Percentiles rank a stretch among this genome's conserved stretches.
These are phyloP conservation scores for Trachelus tabidus DNA, from an alignment of 2,888 invertebrate species.

Conservation along the genomic window DNA sequence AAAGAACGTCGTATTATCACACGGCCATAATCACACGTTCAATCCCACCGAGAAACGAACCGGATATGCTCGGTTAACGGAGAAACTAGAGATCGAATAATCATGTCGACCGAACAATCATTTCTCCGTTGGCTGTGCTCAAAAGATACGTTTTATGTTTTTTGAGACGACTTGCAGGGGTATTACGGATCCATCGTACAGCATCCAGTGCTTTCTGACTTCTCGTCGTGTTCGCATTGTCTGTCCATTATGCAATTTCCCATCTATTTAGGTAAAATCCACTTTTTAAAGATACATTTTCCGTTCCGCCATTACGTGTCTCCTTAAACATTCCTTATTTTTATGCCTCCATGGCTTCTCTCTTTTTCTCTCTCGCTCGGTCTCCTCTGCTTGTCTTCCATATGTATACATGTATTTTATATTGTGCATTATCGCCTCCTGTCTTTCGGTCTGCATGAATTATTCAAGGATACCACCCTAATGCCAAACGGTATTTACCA, in stretches of 20 bases:
- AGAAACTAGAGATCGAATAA: constrained; percentile 50
- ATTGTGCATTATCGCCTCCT: constrained; percentile 11
- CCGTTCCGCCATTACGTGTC: too few species aligned
- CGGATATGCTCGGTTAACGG: constrained; percentile 57
- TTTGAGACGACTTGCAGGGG: too few species aligned
- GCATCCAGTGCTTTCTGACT: not conserved
- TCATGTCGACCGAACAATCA: constrained; percentile 30
- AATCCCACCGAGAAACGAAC: constrained; percentile 34
- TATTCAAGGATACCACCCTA: constrained; percentile 41
- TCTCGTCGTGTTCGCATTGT: too few species aligned
- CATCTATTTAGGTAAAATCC: too few species aligned
- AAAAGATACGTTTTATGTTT: not conserved
- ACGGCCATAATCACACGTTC: constrained; percentile 4
- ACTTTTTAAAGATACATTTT: too few species aligned
- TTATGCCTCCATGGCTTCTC: too few species aligned
- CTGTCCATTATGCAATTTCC: too few species aligned
- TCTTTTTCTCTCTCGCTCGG: too few species aligned
- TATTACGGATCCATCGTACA: too few species aligned
- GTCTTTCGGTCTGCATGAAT: constrained; percentile 45
- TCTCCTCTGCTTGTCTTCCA: too few species aligned
- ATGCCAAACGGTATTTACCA: constrained; percentile 31
- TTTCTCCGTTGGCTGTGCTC: constrained; percentile 10
- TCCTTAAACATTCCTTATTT: too few species aligned
- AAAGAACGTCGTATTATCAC: constrained; percentile 22
- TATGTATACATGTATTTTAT: not conserved